Evolutionary conservation across 2,797 vertebrate species (phyloP).

Genomic region (Morus bassanus): DNA sequence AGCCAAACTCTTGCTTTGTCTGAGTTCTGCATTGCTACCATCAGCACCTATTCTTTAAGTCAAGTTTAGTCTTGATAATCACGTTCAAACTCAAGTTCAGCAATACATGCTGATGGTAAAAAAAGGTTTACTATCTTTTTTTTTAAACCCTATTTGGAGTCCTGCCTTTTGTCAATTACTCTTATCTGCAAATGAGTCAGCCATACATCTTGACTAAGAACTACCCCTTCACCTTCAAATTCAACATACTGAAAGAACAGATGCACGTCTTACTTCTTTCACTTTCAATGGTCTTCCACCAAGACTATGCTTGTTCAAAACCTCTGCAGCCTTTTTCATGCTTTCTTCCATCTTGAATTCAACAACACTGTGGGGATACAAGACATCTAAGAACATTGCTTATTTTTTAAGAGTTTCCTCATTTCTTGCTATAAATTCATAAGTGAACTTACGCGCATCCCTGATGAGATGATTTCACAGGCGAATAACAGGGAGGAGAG

Average conservation of each 20-base stretch:
- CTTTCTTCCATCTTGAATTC: conserved; percentile 98
- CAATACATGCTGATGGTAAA: not conserved
- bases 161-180: not conserved
- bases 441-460: conserved; percentile 95
- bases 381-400: conserved; percentile 36
- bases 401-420: not conserved
- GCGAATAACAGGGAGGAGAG: conserved; percentile 64
- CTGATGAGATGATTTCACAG: conserved; percentile 64
- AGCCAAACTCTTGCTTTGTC: not conserved
- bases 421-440: not conserved
- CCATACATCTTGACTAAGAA: not conserved
- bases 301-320: conserved; percentile 94
- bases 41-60: not conserved
- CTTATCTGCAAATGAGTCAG: not conserved
- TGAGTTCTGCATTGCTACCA: not conserved
- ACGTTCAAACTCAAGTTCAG: not conserved
- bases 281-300: conserved; percentile 96
- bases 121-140: not conserved
- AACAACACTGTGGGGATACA: conserved; percentile 85
- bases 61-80: not conserved
- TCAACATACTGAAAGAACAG: conserved; percentile 5
- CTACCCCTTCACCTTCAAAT: not conserved
- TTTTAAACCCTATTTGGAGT: not conserved
- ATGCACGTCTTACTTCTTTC: conserved; percentile 85
- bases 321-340: conserved; percentile 97